Percentiles rank a stretch among this genome's conserved stretches.
Evolutionary conservation across 1,140 invertebrate genomes (phyloP).

Genomic region (Euglossa dilemma): DNA sequence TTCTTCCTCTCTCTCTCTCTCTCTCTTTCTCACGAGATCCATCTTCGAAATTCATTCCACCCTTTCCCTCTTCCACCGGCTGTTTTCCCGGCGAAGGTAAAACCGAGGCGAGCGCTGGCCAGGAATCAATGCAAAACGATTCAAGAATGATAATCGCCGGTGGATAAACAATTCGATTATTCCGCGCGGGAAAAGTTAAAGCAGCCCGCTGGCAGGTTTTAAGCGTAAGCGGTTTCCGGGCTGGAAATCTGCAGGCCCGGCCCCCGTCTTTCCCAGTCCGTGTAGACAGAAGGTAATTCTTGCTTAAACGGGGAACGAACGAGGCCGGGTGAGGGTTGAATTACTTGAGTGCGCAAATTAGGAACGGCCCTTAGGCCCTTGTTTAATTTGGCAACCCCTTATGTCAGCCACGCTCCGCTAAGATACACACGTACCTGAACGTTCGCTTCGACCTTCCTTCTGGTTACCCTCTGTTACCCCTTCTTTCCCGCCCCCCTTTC

Average conservation of each 20-base stretch:
- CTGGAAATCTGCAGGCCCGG: conserved; percentile 37
- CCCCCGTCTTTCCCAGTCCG: background rate
- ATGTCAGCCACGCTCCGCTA: conserved; percentile 52
- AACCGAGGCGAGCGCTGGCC: background rate
- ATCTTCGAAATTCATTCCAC: background rate
- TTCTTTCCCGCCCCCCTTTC: background rate
- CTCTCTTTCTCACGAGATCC: too few relatives aligned
- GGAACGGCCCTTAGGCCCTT: conserved; percentile 56
- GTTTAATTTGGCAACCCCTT: conserved; percentile 67
- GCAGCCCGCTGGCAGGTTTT: background rate
- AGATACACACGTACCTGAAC: conserved; percentile 44
- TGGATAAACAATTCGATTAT: conserved; percentile 55
- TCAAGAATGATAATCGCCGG: conserved; percentile 6
- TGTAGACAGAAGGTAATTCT: conserved; percentile 46
- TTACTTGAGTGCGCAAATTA: conserved; percentile 64
- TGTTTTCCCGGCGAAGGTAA: background rate
- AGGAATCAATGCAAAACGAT: background rate
- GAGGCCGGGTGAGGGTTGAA: conserved; percentile 38
- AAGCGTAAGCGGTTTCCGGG: conserved; percentile 42
- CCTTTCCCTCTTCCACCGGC: too few relatives aligned
- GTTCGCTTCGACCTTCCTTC: conserved; percentile 25
- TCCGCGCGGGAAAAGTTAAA: conserved; percentile 47
- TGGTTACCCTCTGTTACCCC: background rate
- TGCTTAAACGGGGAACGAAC: conserved; percentile 41
- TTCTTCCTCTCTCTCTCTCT: too few relatives aligned